Evolutionary conservation across 2,113 vertebrate species (phyloP), one percentile per base, ranked within the genome.

Genomic region (Seriola rivoliana): DNA sequence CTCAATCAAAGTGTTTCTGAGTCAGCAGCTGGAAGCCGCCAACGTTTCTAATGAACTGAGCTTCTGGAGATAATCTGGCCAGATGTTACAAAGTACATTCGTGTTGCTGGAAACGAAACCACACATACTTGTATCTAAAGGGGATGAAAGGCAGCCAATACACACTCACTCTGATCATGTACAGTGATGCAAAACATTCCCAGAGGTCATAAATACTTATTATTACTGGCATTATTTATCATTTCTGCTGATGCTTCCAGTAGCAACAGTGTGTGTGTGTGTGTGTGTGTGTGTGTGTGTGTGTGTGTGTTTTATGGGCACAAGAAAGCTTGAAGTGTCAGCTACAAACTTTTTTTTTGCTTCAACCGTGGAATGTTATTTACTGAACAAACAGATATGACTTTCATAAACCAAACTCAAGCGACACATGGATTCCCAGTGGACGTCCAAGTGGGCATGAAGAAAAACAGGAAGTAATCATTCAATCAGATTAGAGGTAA

Each of bases 351-450:
- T 57, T 58, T 57, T 50, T 54, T 78, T 58, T 48, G 50, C 66
- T 82, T 64, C 12, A 70, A 9, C 71, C 63, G 21, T 66, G 93
- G 92, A 94, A 95, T 94, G 92, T 87, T 95, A 92, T 95, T 93
- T 94, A 93, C 90, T 88, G 85, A 91, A 71, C 52, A 66, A 75
- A 83, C 78, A 84, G 93, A 95, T 95, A 93, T 89, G 81, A 63
- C 48, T 66, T 86, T 85, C 68, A 82, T 70, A 90, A 92, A 83
- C 74, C 55, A 71, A 89, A 91, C 82, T 58, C 65, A 55, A 87
- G 85, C 54, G 9, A 84, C 87, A 86, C 69, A 80, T 29, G 7
- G 17, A 78, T 71, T 90, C 89, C 92, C 91, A 58, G 42, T 44
- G 71, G 89, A 88, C 77, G 34, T 79, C 42, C 8, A 7, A 70